Percentiles rank a stretch among this genome's conserved stretches.
Evolutionary conservation across 2,888 invertebrate species (phyloP).

Genomic region (Cheilosia soror): DNA sequence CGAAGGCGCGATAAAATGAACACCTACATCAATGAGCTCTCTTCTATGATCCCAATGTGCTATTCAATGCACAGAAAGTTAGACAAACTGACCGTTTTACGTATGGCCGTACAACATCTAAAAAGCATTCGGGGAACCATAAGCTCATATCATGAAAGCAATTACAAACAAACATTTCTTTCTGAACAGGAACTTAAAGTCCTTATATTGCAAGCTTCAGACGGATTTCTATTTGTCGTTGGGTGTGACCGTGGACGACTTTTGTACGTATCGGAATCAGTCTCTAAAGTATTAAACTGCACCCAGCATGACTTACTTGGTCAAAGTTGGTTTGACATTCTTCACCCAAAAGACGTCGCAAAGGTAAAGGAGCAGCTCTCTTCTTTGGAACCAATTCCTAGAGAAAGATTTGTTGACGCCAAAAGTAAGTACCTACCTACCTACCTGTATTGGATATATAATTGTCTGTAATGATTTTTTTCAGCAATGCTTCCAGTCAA

Average conservation of each 20-base stretch:
- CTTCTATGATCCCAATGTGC: slow-evolving; percentile 96
- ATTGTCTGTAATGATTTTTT: slow-evolving; percentile 5
- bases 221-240: slow-evolving; percentile 96
- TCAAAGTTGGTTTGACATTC: slow-evolving; percentile 96
- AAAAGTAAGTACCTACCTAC: slow-evolving; percentile 87
- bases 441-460: slow-evolving; percentile 1
- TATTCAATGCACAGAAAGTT: slow-evolving; percentile 96
- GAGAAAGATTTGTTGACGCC: slow-evolving; percentile 95
- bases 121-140: slow-evolving; percentile 90
- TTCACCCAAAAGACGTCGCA: slow-evolving; percentile 97
- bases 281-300: slow-evolving; percentile 91
- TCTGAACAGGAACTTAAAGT: slow-evolving; percentile 94
- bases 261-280: slow-evolving; percentile 95
- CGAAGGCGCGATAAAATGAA: slow-evolving; percentile 98
- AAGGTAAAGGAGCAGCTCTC: slow-evolving; percentile 98
- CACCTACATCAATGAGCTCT: slow-evolving; percentile 95
- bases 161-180: slow-evolving; percentile 91
- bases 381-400: slow-evolving; percentile 93
- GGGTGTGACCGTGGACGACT: slow-evolving; percentile 96
- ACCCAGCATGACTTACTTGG: slow-evolving; percentile 94
- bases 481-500: slow-evolving; percentile 96
- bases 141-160: slow-evolving; percentile 89
- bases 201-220: slow-evolving; percentile 93
- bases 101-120: slow-evolving; percentile 97
- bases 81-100: slow-evolving; percentile 94